Evolutionary conservation across 2,113 vertebrate species (phyloP).

Genomic region (Sapayoa aenigma): DNA sequence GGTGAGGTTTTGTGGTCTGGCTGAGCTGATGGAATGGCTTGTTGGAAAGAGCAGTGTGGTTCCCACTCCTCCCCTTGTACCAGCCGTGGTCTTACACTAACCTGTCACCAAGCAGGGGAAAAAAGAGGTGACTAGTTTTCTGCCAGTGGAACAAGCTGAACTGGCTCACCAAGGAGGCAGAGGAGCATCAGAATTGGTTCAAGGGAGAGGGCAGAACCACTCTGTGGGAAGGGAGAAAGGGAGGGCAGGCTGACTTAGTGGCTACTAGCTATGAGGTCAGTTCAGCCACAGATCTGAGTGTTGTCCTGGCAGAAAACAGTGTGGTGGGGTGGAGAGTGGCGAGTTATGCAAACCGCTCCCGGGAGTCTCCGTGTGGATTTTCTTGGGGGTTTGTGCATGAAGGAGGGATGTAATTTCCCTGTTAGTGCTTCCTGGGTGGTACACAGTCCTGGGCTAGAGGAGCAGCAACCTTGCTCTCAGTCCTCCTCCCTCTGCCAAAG

Average conservation of each 20-base stretch:
- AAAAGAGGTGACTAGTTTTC: not conserved
- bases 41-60: not conserved
- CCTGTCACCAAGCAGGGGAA: not conserved
- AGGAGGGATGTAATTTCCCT: not conserved
- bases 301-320: not conserved
- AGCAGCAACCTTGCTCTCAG: not conserved
- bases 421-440: rapidly evolving
- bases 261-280: not conserved
- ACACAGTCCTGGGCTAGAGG: not conserved
- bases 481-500: not conserved
- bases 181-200: not conserved
- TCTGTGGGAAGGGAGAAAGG: not conserved
- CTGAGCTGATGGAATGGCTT: not conserved
- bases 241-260: not conserved
- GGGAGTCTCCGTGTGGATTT: not conserved
- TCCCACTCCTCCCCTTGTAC: not conserved
- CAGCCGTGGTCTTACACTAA: not conserved
- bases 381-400: not conserved
- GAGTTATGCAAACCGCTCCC: not conserved
- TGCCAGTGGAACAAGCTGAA: not conserved
- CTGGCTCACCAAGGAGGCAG: not conserved
- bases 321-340: not conserved
- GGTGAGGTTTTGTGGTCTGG: not conserved
- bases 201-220: not conserved
- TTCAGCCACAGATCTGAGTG: not conserved